phyloP scores from a whole-genome alignment of 1,140 invertebrate species.

The Brevipalpus yothersi region DNA sequence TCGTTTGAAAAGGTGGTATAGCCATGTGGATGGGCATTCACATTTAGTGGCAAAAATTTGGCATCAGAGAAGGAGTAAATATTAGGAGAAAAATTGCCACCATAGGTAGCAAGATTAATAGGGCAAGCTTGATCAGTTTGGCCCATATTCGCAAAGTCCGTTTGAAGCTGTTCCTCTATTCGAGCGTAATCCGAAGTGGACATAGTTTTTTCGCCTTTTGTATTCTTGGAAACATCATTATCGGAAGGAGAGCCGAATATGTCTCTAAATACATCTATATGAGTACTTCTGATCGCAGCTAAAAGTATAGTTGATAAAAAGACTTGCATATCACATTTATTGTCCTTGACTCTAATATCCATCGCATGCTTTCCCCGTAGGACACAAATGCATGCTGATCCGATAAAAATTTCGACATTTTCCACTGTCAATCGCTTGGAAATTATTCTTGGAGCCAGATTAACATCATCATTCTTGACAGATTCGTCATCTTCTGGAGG shows the following conservation, averaged over 20 bases:
- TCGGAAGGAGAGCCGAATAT: not conserved
- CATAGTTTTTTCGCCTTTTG: constrained; percentile 3
- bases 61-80: not conserved
- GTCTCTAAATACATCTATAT: constrained; percentile 4
- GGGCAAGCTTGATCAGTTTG: not conserved
- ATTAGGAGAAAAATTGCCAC: not conserved
- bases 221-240: not conserved
- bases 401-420: constrained; percentile 8
- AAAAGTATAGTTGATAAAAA: constrained; percentile 4
- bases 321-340: constrained; percentile 4
- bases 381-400: constrained; percentile 1
- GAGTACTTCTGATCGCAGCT: constrained; percentile 3
- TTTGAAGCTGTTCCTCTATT: constrained; percentile 5
- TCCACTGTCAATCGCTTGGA: constrained; percentile 4
- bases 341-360: constrained; percentile 5
- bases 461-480: not conserved
- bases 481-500: not conserved
- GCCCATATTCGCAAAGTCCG: not conserved
- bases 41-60: not conserved
- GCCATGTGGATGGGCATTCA: not conserved
- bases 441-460: constrained; percentile 1
- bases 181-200: constrained; percentile 1
- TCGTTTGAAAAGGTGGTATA: not conserved
- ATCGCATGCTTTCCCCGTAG: constrained; percentile 5
- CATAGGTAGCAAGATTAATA: not conserved